phyloP scores from a whole-genome alignment of 2,113 vertebrate species.

The Rafetus swinhoei region DNA sequence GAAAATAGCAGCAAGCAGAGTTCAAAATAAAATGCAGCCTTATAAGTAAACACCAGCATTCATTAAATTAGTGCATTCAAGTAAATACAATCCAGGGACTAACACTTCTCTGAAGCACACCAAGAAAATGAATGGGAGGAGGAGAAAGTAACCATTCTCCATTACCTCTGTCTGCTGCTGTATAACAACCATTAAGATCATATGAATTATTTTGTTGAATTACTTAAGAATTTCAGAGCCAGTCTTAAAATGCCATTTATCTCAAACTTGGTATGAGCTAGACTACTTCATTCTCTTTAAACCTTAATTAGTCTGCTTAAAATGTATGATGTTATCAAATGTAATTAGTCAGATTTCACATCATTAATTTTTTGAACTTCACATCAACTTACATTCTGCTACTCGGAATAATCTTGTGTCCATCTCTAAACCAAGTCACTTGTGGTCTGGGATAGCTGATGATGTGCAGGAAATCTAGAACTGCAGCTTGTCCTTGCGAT shows the following conservation, averaged over 20 bases:
- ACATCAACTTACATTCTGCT: slow-evolving; percentile 89
- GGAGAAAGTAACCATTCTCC: not conserved
- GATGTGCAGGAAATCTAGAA: slow-evolving; percentile 84
- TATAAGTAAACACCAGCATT: slow-evolving; percentile 7
- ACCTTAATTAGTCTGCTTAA: slow-evolving; percentile 41
- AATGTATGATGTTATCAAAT: slow-evolving; percentile 24
- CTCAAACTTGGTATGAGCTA: not conserved
- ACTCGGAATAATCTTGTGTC: slow-evolving; percentile 94
- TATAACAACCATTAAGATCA: slow-evolving; percentile 41
- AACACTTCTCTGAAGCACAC: not conserved
- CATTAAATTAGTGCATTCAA: slow-evolving; percentile 34
- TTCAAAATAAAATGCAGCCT: not conserved
- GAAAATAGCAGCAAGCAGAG: not conserved
- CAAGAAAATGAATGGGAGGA: not conserved
- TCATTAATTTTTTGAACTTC: not conserved
- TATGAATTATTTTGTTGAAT: slow-evolving; percentile 53
- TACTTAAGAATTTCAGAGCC: slow-evolving; percentile 20
- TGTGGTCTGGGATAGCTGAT: slow-evolving; percentile 86
- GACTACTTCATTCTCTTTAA: slow-evolving; percentile 37
- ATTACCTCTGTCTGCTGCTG: not conserved
- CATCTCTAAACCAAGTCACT: slow-evolving; percentile 95
- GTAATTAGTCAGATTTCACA: slow-evolving; percentile 9
- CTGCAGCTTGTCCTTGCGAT: slow-evolving; percentile 84
- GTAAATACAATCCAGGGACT: not conserved
- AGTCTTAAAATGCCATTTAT: slow-evolving; percentile 33